Evolutionary conservation across 2,113 vertebrate species (phyloP).

Genomic region (Mustela nigripes): DNA sequence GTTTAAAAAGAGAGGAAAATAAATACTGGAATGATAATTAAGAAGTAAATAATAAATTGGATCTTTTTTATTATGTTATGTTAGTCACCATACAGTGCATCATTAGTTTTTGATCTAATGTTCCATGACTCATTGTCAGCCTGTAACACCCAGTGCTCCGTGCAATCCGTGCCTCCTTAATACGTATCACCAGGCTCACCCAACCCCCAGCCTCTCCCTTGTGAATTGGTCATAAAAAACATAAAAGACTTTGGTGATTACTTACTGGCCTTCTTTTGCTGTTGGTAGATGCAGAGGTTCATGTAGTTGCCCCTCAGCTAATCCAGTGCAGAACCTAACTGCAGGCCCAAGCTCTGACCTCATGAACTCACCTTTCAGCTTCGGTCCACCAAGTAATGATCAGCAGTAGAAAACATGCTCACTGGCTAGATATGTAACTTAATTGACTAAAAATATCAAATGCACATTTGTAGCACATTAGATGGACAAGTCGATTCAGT

Average conservation of each 20-base stretch:
- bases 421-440: neutral
- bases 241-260: neutral
- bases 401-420: neutral
- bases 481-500: neutral
- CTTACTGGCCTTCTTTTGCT: neutral
- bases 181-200: too few species aligned
- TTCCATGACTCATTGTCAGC: too few species aligned
- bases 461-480: neutral
- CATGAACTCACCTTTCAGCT: neutral
- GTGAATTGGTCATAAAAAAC: neutral
- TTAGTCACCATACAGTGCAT: too few species aligned
- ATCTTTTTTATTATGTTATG: too few species aligned
- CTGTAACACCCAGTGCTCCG: too few species aligned
- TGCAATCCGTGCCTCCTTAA: too few species aligned
- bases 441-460: neutral
- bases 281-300: neutral
- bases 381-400: neutral
- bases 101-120: too few species aligned
- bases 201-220: too few species aligned
- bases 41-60: neutral
- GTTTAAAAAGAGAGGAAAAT: neutral
- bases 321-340: neutral
- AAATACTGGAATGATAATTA: neutral
- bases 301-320: accelerated
- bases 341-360: neutral